Evolutionary conservation across 1,140 invertebrate genomes (phyloP).

Genomic region (Rhyzopertha dominica): DNA sequence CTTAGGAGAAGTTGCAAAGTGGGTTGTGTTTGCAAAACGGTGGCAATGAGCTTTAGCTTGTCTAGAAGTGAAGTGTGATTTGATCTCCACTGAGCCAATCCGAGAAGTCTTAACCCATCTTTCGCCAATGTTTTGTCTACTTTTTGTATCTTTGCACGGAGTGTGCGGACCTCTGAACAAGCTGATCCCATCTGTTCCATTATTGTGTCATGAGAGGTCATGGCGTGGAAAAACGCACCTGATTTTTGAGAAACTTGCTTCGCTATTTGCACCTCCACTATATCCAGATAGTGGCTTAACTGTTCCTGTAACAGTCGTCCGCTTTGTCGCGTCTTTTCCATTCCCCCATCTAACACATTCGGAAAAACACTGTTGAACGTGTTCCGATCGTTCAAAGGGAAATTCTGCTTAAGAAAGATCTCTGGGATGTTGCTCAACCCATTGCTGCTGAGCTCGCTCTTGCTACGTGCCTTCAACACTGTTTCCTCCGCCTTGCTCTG

Average conservation of each 20-base stretch:
- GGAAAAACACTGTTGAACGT: slow-evolving; percentile 88
- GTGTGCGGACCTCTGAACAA: slow-evolving; percentile 69
- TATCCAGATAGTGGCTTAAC: slow-evolving; percentile 91
- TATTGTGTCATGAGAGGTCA: slow-evolving; percentile 91
- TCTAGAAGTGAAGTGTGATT: slow-evolving; percentile 62
- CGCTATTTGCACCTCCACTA: slow-evolving; percentile 92
- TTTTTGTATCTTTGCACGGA: slow-evolving; percentile 63
- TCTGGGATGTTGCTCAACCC: slow-evolving; percentile 67
- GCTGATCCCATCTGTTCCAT: slow-evolving; percentile 85
- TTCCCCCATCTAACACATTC: no score
- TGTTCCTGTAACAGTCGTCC: slow-evolving; percentile 55
- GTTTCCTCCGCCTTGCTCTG: slow-evolving; percentile 45
- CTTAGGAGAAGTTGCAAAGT: slow-evolving; percentile 93
- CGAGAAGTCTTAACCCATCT: slow-evolving; percentile 74
- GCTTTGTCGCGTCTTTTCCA: slow-evolving; percentile 45
- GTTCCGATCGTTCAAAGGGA: slow-evolving; percentile 74
- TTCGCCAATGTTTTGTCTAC: slow-evolving; percentile 76
- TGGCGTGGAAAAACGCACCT: slow-evolving; percentile 93
- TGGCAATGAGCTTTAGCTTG: slow-evolving; percentile 87
- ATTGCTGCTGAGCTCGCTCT: slow-evolving; percentile 16
- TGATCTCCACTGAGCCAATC: slow-evolving; percentile 56
- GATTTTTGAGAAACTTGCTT: slow-evolving; percentile 94
- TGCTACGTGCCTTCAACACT: slow-evolving; percentile 22
- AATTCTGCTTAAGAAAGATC: slow-evolving; percentile 79
- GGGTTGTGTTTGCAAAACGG: slow-evolving; percentile 95